Evolutionary conservation across 2,113 vertebrate species (phyloP).

Genomic region (Eolophus roseicapilla): DNA sequence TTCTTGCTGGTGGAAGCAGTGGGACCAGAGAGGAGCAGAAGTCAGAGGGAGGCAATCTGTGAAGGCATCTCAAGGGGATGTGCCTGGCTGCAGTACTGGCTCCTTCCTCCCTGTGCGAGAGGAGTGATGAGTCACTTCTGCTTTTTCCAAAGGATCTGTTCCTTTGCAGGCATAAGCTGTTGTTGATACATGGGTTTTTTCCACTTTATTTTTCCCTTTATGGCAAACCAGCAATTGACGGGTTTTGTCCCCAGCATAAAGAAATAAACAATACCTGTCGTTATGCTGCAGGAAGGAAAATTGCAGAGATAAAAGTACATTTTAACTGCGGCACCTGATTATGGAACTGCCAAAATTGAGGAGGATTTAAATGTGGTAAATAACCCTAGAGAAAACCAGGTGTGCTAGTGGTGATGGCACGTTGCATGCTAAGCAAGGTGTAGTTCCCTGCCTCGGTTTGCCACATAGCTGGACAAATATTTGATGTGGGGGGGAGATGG

Average conservation of each 20-base stretch:
- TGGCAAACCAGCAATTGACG: background rate
- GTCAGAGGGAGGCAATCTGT: background rate
- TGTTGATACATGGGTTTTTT: background rate
- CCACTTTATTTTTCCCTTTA: background rate
- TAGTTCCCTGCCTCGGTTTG: background rate
- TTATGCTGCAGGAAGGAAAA: background rate
- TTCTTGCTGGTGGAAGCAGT: background rate
- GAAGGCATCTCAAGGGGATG: background rate
- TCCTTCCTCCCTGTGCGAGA: fast-evolving
- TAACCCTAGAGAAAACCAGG: background rate
- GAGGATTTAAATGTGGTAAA: background rate
- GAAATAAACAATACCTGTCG: background rate
- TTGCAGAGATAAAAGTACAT: background rate
- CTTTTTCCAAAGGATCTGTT: background rate
- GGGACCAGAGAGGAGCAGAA: background rate
- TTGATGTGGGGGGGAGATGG: background rate
- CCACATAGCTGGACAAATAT: fast-evolving
- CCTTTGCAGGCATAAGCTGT: background rate
- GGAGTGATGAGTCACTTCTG: background rate
- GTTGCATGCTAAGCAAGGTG: background rate
- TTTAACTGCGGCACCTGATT: background rate
- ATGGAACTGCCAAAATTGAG: background rate
- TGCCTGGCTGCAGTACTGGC: background rate
- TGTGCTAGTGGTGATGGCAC: background rate
- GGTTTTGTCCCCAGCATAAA: background rate